Percentiles rank a stretch among this genome's conserved stretches.
phyloP scores from a whole-genome alignment of 2,888 invertebrate species.

The Invenusta paracnida region DNA sequence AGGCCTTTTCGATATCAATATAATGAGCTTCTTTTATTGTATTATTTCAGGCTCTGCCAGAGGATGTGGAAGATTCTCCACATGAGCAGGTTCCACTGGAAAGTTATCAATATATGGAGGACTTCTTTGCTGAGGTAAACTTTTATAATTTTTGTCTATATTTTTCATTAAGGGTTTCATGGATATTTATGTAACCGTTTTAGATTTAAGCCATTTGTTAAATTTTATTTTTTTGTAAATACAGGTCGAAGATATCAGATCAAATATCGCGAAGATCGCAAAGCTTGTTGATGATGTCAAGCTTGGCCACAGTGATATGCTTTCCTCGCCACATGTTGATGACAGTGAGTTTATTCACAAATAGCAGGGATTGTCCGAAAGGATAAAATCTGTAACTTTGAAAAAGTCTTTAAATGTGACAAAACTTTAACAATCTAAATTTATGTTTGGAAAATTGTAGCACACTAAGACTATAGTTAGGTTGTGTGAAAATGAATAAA shows the following conservation, averaged over 20 bases:
- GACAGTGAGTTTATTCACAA: constrained; percentile 97
- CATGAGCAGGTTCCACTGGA: constrained; percentile 23
- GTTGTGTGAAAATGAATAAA: too few relatives aligned
- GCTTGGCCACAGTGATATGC: constrained; percentile 98
- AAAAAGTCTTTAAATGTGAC: too few relatives aligned
- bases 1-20: too few relatives aligned
- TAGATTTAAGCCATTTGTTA: too few relatives aligned
- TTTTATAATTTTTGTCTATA: neutral
- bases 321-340: constrained; percentile 95
- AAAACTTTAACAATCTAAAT: too few relatives aligned
- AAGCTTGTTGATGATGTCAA: constrained; percentile 98
- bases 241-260: constrained; percentile 96
- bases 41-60: constrained; percentile 33
- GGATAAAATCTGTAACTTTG: too few relatives aligned
- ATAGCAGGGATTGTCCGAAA: too few relatives aligned
- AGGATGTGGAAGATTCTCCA: constrained; percentile 28
- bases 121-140: constrained; percentile 39
- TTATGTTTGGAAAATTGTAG: too few relatives aligned
- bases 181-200: too few relatives aligned
- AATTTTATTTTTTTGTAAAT: too few relatives aligned
- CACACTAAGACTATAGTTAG: too few relatives aligned
- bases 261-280: constrained; percentile 99
- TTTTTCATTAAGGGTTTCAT: too few relatives aligned
- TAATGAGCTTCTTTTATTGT: neutral
- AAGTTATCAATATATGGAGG: constrained; percentile 38